A percentile compares a stretch with the other conserved stretches of the same genome.
Conservation (phyloP, 2,888 invertebrate genomes). For the Argyresthia albistria region DNA sequence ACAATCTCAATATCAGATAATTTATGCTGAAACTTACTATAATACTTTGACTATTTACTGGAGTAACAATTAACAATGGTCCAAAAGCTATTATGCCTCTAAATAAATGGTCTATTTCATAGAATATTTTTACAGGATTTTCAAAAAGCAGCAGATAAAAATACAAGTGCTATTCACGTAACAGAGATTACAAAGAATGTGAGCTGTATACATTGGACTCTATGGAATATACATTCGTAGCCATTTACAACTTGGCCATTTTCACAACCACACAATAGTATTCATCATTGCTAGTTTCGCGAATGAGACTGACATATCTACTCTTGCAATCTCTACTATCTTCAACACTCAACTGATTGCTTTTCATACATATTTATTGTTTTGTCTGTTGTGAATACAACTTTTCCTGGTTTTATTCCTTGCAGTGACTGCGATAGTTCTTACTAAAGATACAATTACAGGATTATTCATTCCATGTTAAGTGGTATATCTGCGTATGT, state of each 20-base stretch:
- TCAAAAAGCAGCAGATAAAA: background rate
- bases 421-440: too few species aligned
- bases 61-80: conserved; percentile 58
- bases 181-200: too few species aligned
- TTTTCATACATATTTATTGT: too few species aligned
- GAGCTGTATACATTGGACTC: too few species aligned
- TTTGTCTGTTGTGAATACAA: too few species aligned
- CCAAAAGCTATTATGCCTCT: conserved; percentile 29
- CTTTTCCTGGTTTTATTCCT: too few species aligned
- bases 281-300: background rate
- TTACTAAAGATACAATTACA: too few species aligned
- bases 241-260: background rate
- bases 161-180: background rate
- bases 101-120: background rate
- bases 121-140: too few species aligned
- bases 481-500: conserved; percentile 16
- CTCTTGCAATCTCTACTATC: too few species aligned
- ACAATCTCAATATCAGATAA: conserved; percentile 53
- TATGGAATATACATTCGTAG: background rate
- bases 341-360: too few species aligned
- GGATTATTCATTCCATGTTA: too few species aligned
- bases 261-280: conserved; percentile 1
- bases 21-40: conserved; percentile 67
- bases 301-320: too few species aligned
- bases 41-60: conserved; percentile 30